Evolutionary conservation across 1,140 invertebrate species (phyloP).

Genomic region (Cydia fagiglandana): DNA sequence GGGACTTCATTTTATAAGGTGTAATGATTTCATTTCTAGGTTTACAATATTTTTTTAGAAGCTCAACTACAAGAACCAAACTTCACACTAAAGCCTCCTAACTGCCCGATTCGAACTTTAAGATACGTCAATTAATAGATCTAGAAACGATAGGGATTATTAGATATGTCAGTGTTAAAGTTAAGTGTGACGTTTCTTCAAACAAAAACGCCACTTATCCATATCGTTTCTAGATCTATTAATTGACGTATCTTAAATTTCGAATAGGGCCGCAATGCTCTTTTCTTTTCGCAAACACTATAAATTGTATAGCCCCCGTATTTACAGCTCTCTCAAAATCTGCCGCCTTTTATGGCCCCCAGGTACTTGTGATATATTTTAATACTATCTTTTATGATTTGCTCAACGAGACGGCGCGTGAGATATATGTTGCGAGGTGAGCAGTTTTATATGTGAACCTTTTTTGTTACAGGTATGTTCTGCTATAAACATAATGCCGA

Average conservation of each 20-base stretch:
- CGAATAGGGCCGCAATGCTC: not conserved
- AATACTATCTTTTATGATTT: constrained; percentile 32
- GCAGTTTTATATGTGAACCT: constrained; percentile 10
- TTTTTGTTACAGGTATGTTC: constrained; percentile 22
- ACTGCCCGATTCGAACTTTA: too few species aligned
- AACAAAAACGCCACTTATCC: too few species aligned
- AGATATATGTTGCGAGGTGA: not conserved
- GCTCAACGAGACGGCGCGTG: constrained; percentile 4
- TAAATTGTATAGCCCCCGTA: constrained; percentile 20
- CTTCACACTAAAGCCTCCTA: not conserved
- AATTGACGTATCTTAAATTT: too few species aligned
- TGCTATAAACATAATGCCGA: not conserved
- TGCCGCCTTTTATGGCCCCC: constrained; percentile 1
- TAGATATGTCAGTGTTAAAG: too few species aligned
- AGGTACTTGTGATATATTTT: constrained; percentile 21
- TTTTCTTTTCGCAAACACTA: not conserved
- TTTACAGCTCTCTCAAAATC: constrained; percentile 30
- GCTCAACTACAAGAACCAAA: too few species aligned
- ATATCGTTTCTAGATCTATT: too few species aligned
- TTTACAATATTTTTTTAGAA: too few species aligned
- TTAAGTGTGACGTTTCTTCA: too few species aligned
- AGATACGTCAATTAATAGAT: too few species aligned
- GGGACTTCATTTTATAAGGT: too few species aligned
- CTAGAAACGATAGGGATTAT: too few species aligned
- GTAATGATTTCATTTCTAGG: too few species aligned